Evolutionary conservation across 2,888 invertebrate species (phyloP).

Genomic region (Galerucella calmariensis): DNA sequence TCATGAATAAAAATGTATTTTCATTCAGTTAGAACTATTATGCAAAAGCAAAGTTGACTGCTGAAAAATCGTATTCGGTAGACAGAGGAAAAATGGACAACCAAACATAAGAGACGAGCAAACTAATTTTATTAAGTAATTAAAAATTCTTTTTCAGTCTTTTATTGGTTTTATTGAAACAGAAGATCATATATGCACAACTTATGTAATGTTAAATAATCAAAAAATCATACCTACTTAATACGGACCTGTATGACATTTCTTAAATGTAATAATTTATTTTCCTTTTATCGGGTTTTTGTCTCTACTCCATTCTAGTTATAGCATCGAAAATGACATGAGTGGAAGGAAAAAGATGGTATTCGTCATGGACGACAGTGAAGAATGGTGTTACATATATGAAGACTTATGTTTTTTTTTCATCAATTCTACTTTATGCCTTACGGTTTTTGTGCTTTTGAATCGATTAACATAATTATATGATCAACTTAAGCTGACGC

Average conservation of each 20-base stretch:
- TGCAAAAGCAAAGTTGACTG: neutral
- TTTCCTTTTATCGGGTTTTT: constrained; percentile 32
- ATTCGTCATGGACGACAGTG: constrained; percentile 18
- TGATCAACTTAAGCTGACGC: neutral
- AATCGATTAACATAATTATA: neutral
- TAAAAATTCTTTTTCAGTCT: too few relatives aligned
- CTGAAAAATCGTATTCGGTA: neutral
- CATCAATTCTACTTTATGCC: neutral
- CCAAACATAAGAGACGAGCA: neutral
- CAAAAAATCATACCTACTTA: too few relatives aligned
- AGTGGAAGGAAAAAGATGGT: constrained; percentile 29
- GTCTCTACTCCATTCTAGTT: constrained; percentile 21
- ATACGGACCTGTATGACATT: neutral
- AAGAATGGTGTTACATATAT: constrained; percentile 8
- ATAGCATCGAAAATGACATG: constrained; percentile 25
- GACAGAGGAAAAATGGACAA: neutral
- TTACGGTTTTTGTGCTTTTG: neutral
- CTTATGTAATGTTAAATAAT: too few relatives aligned
- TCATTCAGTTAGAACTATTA: neutral
- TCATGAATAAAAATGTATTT: constrained; percentile 28
- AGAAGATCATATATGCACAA: too few relatives aligned
- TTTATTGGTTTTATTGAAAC: too few relatives aligned
- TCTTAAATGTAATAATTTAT: constrained; percentile 29
- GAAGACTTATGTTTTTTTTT: neutral
- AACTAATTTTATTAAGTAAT: neutral